phyloP scores from a whole-genome alignment of 2,797 vertebrate genomes.

The Lates japonicus region DNA sequence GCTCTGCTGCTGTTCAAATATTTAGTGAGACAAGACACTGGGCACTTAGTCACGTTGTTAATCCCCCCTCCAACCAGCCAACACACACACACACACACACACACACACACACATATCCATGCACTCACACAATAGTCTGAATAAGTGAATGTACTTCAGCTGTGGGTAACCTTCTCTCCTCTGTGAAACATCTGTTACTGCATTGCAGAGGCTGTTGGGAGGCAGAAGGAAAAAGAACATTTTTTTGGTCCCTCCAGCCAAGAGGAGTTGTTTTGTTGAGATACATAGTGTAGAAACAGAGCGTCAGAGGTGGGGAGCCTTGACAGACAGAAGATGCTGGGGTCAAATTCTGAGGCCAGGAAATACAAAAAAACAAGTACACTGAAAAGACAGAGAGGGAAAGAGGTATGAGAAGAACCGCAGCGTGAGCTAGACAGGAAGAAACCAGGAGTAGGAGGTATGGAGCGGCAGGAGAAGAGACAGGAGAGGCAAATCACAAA shows the following conservation, averaged over 20 bases:
- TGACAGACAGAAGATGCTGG: constrained; percentile 10
- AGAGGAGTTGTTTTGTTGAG: constrained; percentile 31
- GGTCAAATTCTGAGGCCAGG: constrained; percentile 35
- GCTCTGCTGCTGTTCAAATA: constrained; percentile 36
- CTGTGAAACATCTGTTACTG: constrained; percentile 62
- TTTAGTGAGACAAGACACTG: constrained; percentile 25
- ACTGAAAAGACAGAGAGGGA: not conserved
- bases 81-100: constrained; percentile 2
- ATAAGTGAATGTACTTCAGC: constrained; percentile 33
- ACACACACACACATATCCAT: constrained; percentile 2
- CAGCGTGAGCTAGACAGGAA: not conserved
- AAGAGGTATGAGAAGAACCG: not conserved
- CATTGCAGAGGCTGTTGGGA: constrained; percentile 52
- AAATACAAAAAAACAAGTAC: constrained; percentile 13
- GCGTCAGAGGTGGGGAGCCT: not conserved
- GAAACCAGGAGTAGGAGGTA: constrained; percentile 1
- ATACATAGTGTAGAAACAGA: constrained; percentile 23
- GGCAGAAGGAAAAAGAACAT: not conserved
- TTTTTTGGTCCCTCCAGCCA: not conserved
- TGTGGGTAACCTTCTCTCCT: constrained; percentile 55
- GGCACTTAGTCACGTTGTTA: constrained; percentile 34
- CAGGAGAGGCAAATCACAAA: constrained; percentile 4
- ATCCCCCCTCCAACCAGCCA: constrained; percentile 8
- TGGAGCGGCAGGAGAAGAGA: not conserved
- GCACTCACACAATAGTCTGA: not conserved